Percentiles rank a stretch among this genome's conserved stretches.
Evolutionary conservation across 2,888 invertebrate species (phyloP).

Genomic region (Neoascia interrupta): DNA sequence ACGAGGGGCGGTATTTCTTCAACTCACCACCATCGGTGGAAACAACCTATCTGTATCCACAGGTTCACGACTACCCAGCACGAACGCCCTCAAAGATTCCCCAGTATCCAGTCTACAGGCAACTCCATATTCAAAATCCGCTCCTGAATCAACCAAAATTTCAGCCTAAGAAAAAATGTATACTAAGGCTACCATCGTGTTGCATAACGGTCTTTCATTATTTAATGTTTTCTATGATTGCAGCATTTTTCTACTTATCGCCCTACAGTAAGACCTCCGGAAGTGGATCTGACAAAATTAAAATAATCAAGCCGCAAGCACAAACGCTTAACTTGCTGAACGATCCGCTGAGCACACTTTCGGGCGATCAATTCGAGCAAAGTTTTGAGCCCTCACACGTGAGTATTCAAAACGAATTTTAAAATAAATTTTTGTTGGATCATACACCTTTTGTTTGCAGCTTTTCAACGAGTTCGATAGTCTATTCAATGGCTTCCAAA

Average conservation of each 20-base stretch:
- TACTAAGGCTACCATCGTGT: too few species aligned
- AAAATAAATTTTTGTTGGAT: too few species aligned
- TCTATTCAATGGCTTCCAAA: conserved; percentile 75
- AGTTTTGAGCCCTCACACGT: conserved; percentile 66
- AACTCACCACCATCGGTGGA: conserved; percentile 80
- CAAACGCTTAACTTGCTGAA: conserved; percentile 44
- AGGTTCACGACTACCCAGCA: conserved; percentile 75
- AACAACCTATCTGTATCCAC: conserved; percentile 82
- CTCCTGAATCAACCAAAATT: conserved; percentile 76
- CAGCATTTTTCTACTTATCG: conserved; percentile 54
- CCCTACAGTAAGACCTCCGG: conserved; percentile 39
- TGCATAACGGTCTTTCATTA: background rate
- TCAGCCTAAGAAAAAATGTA: conserved; percentile 76
- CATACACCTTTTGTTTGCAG: conserved; percentile 72
- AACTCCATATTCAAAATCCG: conserved; percentile 76
- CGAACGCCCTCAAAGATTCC: conserved; percentile 71
- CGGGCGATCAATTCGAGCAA: conserved; percentile 47
- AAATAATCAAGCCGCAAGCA: conserved; percentile 27
- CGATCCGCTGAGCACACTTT: conserved; percentile 45
- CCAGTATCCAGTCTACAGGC: conserved; percentile 75
- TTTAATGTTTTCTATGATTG: conserved; percentile 33
- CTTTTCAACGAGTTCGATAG: conserved; percentile 77
- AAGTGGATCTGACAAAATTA: conserved; percentile 40
- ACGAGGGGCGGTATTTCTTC: conserved; percentile 80
- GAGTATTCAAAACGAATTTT: too few species aligned